Evolutionary conservation across 2,797 vertebrate genomes (phyloP).

Genomic region (Fundulus diaphanus): DNA sequence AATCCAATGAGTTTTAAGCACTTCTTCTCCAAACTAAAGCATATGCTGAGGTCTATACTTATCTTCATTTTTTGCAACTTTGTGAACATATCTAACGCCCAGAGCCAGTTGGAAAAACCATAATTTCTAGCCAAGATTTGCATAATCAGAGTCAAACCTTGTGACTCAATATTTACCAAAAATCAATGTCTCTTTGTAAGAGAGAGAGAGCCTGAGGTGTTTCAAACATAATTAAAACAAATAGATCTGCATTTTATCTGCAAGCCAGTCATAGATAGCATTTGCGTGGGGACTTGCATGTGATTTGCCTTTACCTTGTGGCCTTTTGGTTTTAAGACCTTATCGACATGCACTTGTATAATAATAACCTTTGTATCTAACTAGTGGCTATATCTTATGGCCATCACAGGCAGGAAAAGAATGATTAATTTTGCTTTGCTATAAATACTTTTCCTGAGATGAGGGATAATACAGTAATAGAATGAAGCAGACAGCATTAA

Average conservation of each 20-base stretch:
- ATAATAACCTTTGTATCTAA: background rate
- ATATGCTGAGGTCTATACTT: background rate
- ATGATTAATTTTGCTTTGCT: background rate
- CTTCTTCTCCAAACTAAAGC: background rate
- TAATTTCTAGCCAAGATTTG: conserved; percentile 46
- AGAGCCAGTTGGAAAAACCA: conserved; percentile 15
- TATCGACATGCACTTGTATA: background rate
- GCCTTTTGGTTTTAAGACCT: background rate
- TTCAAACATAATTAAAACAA: conserved; percentile 48
- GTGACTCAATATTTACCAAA: conserved; percentile 33
- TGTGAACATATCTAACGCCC: background rate
- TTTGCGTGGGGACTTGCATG: conserved; percentile 16
- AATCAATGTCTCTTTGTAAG: conserved; percentile 49
- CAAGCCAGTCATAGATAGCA: conserved; percentile 27
- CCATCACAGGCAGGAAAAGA: background rate
- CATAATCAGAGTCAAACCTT: conserved; percentile 41
- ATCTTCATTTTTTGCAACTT: background rate
- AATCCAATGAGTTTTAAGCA: background rate
- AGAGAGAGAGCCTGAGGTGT: conserved; percentile 17
- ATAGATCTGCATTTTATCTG: conserved; percentile 52
- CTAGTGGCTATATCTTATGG: background rate
- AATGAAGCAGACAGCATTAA: background rate
- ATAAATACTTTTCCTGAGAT: conserved; percentile 6
- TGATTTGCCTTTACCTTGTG: conserved; percentile 6
- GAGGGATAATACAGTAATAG: conserved; percentile 2